phyloP scores from a whole-genome alignment of 2,797 vertebrate genomes.

The Takifugu ocellatus region DNA sequence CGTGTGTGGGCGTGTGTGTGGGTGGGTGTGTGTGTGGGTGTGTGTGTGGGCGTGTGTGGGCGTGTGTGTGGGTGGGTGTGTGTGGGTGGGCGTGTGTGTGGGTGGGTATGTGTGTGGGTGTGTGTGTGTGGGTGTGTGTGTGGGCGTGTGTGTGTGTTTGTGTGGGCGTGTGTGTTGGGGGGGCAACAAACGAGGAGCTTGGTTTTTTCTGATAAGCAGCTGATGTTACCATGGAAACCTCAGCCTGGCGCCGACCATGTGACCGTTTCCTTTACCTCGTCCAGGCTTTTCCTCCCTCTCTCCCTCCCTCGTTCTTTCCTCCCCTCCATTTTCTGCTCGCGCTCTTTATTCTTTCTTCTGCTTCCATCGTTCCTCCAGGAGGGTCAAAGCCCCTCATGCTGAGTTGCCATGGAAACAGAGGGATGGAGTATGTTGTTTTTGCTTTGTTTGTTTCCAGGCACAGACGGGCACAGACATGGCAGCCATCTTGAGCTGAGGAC shows the following conservation, averaged over 20 bases:
- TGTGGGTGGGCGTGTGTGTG: too few relatives aligned
- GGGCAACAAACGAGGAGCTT: conserved; percentile 25
- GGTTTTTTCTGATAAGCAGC: conserved; percentile 57
- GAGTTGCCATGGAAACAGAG: conserved; percentile 78
- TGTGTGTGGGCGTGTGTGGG: too few relatives aligned
- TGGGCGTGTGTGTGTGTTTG: too few relatives aligned
- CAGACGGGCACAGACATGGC: conserved; percentile 29
- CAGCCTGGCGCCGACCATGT: conserved; percentile 75
- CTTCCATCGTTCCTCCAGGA: conserved; percentile 39
- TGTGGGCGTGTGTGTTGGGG: too few relatives aligned
- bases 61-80: too few relatives aligned
- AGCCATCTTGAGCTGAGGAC: not conserved
- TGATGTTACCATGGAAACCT: conserved; percentile 83
- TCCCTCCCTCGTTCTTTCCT: not conserved
- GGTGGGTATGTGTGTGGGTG: too few relatives aligned
- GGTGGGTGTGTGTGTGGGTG: too few relatives aligned
- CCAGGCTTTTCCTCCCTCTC: not conserved
- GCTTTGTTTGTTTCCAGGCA: conserved; percentile 55
- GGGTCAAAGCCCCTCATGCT: conserved; percentile 17
- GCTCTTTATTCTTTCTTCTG: conserved; percentile 11
- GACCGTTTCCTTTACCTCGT: conserved; percentile 47
- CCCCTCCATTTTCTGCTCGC: conserved; percentile 4
- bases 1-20: too few relatives aligned
- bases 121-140: too few relatives aligned
- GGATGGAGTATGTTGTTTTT: conserved; percentile 59